Evolutionary conservation across 1,140 invertebrate genomes (phyloP).

Genomic region (Halotydeus destructor): DNA sequence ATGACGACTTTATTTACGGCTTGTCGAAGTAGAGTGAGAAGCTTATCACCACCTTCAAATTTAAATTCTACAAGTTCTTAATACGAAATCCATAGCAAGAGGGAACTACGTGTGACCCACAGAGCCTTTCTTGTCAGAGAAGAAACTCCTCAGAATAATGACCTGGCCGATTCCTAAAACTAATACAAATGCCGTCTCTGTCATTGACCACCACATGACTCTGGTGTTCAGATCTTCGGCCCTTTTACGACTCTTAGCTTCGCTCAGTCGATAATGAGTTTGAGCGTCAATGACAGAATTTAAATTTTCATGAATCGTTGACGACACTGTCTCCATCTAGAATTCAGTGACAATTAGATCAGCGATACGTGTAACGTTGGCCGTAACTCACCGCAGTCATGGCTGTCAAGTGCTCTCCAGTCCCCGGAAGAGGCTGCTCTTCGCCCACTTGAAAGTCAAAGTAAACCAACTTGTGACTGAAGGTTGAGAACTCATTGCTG

Average conservation of each 20-base stretch:
- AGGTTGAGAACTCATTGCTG: constrained; percentile 98
- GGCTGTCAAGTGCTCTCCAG: constrained; percentile 72
- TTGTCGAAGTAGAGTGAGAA: no score
- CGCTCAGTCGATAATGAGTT: constrained; percentile 82
- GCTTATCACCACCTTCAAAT: no score
- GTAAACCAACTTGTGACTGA: constrained; percentile 98
- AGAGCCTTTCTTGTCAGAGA: constrained; percentile 67
- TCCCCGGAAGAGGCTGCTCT: constrained; percentile 57
- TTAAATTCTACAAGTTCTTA: no score
- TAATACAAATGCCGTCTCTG: constrained; percentile 65
- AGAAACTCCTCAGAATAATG: constrained; percentile 78
- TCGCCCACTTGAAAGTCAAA: constrained; percentile 95
- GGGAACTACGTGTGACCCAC: no score
- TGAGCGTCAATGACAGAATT: constrained; percentile 75
- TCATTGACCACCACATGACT: constrained; percentile 75
- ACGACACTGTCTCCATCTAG: constrained; percentile 73
- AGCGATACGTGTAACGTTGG: not conserved
- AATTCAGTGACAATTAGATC: constrained; percentile 16
- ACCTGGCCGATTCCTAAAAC: constrained; percentile 71
- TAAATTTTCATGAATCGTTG: constrained; percentile 66
- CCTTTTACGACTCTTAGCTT: constrained; percentile 74
- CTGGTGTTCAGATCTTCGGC: constrained; percentile 87
- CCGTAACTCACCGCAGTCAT: constrained; percentile 62
- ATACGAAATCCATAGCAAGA: no score
- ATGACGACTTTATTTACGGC: no score